Percentiles rank a stretch among this genome's conserved stretches.
Evolutionary conservation across 1,140 invertebrate species (phyloP).

Genomic region (Euglossa dilemma): DNA sequence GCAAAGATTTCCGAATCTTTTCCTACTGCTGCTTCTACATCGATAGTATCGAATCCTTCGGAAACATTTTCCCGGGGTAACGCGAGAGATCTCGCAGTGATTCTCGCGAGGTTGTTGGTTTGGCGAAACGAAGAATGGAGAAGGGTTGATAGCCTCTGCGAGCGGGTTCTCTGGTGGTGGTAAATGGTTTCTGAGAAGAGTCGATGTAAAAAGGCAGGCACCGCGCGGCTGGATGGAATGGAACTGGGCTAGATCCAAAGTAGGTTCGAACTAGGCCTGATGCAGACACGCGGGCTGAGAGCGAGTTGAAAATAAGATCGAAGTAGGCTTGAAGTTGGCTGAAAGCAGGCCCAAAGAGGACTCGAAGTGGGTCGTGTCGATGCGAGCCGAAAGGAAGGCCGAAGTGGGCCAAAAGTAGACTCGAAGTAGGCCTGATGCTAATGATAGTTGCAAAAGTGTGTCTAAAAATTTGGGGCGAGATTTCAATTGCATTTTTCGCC

Average conservation of each 20-base stretch:
- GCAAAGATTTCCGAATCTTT: no score
- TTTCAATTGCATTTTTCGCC: background rate
- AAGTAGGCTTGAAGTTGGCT: background rate
- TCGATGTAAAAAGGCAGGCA: background rate
- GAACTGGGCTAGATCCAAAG: constrained; percentile 14
- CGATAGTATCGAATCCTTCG: no score
- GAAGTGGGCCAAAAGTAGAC: background rate
- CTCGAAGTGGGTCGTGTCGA: constrained; percentile 5
- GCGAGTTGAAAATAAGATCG: constrained; percentile 17
- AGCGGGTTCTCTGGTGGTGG: background rate
- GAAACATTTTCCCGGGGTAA: no score
- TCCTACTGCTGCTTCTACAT: no score
- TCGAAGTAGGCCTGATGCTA: constrained; percentile 14
- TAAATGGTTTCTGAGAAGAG: constrained; percentile 4
- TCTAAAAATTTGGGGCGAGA: background rate
- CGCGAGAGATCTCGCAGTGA: no score
- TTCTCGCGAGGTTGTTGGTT: no score
- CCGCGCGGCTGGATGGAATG: background rate
- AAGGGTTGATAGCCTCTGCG: background rate
- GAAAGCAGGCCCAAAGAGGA: background rate
- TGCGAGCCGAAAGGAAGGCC: background rate
- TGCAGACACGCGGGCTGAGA: constrained; percentile 1
- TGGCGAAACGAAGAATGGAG: background rate
- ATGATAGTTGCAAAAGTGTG: background rate
- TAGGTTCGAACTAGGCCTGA: constrained; percentile 21